Evolutionary conservation across 2,888 invertebrate species (phyloP).

Genomic region (Andrena bucephala): DNA sequence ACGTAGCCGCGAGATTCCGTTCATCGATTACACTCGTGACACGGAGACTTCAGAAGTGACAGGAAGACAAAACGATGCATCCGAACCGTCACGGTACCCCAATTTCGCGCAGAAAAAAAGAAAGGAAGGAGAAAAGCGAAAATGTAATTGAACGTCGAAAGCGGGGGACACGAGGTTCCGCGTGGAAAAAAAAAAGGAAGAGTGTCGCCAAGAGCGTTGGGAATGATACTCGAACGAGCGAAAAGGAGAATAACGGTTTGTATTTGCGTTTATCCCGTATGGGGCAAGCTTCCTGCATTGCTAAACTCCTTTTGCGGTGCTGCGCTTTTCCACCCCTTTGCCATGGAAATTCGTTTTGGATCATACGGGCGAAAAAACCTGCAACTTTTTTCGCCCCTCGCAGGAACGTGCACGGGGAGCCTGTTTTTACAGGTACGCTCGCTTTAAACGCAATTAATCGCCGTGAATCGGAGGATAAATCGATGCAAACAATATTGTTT

Average conservation of each 20-base stretch:
- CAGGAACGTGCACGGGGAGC: neutral
- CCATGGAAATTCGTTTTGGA: slow-evolving; percentile 27
- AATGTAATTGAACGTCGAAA: slow-evolving; percentile 17
- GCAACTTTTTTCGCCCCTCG: neutral
- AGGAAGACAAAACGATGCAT: neutral
- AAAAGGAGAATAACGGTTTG: slow-evolving; percentile 20
- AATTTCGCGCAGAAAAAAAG: neutral
- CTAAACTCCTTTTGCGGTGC: slow-evolving; percentile 17
- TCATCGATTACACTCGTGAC: neutral
- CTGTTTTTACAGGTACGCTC: neutral
- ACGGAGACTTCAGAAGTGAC: neutral
- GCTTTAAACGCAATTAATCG: slow-evolving; percentile 20
- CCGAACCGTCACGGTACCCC: neutral
- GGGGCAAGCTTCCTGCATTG: slow-evolving; percentile 26
- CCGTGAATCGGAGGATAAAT: no score
- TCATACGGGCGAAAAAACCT: slow-evolving; percentile 2
- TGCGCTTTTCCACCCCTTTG: slow-evolving; percentile 26
- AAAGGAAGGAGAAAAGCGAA: neutral
- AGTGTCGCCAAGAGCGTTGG: slow-evolving; percentile 9
- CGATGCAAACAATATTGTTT: no score
- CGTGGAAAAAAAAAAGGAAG: neutral
- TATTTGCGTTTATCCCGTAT: slow-evolving; percentile 49
- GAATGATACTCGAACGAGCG: slow-evolving; percentile 17
- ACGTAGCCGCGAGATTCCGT: neutral
- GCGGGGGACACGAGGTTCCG: neutral